Conservation (phyloP, 2,113 vertebrate genomes). For the Variabilichromis moorii region DNA sequence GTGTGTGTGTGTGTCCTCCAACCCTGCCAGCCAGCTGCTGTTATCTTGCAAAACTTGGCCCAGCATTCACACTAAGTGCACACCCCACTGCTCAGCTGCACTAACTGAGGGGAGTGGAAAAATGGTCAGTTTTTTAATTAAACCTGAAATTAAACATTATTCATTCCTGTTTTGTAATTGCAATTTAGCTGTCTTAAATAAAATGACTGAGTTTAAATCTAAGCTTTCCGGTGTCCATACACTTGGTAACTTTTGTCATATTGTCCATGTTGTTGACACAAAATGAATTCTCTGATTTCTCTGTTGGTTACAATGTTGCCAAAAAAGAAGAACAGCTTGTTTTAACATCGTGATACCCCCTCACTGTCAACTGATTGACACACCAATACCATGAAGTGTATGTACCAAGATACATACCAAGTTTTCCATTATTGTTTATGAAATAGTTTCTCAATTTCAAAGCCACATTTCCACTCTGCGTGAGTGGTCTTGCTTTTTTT, state of each 20-base stretch:
- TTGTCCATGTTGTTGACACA: background rate
- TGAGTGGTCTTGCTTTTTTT: background rate
- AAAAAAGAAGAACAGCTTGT: background rate
- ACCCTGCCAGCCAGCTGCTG: conserved; percentile 37
- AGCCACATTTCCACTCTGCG: background rate
- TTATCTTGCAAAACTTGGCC: conserved; percentile 18
- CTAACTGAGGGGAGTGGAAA: background rate
- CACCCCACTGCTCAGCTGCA: background rate
- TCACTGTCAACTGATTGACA: background rate
- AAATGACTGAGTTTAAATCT: background rate
- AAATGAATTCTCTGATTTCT: background rate
- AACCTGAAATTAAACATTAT: background rate
- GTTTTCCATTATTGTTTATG: background rate
- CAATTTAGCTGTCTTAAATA: background rate
- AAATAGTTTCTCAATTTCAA: background rate
- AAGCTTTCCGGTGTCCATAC: background rate
- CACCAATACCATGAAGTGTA: background rate
- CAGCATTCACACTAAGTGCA: background rate
- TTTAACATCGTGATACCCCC: background rate
- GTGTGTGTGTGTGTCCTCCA: background rate
- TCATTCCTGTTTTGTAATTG: background rate
- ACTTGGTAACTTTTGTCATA: background rate
- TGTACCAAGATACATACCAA: background rate
- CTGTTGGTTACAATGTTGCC: background rate
- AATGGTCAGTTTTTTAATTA: background rate